Conservation (phyloP, 2,888 invertebrate genomes). For the Brachyptera risi region DNA sequence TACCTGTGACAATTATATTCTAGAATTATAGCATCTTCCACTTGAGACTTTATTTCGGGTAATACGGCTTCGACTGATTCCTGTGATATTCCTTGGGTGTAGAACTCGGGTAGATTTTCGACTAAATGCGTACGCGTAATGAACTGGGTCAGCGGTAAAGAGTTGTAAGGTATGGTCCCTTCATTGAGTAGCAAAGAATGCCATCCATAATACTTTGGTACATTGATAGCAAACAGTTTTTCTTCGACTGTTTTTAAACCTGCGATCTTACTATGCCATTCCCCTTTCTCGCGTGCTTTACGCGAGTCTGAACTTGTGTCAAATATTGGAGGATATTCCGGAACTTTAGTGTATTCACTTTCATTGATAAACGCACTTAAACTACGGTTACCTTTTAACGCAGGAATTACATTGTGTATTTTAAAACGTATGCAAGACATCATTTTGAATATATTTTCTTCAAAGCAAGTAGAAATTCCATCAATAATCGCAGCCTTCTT, state of each 20-base stretch:
- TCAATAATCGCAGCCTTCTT: not conserved
- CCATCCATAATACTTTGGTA: conserved; percentile 79
- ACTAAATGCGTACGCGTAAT: conserved; percentile 74
- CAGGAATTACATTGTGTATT: too few relatives aligned
- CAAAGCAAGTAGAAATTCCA: not conserved
- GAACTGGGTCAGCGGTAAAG: conserved; percentile 64
- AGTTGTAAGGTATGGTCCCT: conserved; percentile 59
- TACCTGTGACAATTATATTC: conserved; percentile 58
- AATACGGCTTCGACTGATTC: conserved; percentile 41
- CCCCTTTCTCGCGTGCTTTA: conserved; percentile 47
- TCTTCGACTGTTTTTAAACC: conserved; percentile 71
- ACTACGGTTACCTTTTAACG: too few relatives aligned
- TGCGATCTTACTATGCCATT: conserved; percentile 57
- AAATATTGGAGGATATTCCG: conserved; percentile 59
- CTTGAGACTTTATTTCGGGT: conserved; percentile 52
- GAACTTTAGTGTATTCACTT: conserved; percentile 43
- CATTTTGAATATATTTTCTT: not conserved
- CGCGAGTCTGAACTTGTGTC: conserved; percentile 54
- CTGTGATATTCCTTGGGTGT: conserved; percentile 42
- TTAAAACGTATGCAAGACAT: not conserved
- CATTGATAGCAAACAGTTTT: conserved; percentile 76
- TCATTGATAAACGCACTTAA: conserved; percentile 35
- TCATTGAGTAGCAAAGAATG: conserved; percentile 59
- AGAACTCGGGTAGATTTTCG: conserved; percentile 54
- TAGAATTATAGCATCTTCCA: conserved; percentile 62